Evolutionary conservation across 2,888 invertebrate genomes (phyloP), one percentile per base, ranked within the genome.

Genomic region (Drosophila prolongata): DNA sequence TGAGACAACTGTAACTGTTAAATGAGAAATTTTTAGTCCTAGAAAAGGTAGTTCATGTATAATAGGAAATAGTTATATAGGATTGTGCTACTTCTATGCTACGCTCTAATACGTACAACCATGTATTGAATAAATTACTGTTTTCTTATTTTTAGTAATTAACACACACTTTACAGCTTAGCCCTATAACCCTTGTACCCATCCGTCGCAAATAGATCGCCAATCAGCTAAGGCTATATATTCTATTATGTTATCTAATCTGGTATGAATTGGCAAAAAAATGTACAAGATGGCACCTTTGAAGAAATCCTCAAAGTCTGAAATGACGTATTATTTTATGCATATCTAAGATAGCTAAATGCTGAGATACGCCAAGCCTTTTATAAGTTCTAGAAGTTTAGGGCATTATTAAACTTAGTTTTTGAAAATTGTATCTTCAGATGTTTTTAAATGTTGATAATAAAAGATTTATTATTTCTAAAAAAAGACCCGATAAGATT

Each of bases 201-300:
- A 43, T 66, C 34, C 67, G 47, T 35, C 19, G 44, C 37, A 66
- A 46, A 66, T 53, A 35, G 67, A 67, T 66, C 52, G 52, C 4
- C 52, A 65, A 65, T 65, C 66, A 65, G 66, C 34, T 27, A 14
- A 27, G 34, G 52, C 66, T 27, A 38, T 53, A 53, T 65, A 64
- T 52, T 66, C 67, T 47, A 46, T 66, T 46, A 50, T 61, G n/a
- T 66, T 65, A 66, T 66, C 65, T 66, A 53, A 66, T 66, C 65
- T 66, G 46, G 0, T 42, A 35, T 65, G 66, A 65, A 40, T 46
- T 66, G 30, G 53, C 67, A 53, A 46, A 47, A 64, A 43, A 19
- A 40, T 3, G 35, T 46, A 27, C 40, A 53, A 53, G 46, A 66
- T 65, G 65, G 38, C 38, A 46, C 50, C 50, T 65, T 47, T 38